phyloP scores from a whole-genome alignment of 1,140 invertebrate species.

The Lysiphlebus fabarum region DNA sequence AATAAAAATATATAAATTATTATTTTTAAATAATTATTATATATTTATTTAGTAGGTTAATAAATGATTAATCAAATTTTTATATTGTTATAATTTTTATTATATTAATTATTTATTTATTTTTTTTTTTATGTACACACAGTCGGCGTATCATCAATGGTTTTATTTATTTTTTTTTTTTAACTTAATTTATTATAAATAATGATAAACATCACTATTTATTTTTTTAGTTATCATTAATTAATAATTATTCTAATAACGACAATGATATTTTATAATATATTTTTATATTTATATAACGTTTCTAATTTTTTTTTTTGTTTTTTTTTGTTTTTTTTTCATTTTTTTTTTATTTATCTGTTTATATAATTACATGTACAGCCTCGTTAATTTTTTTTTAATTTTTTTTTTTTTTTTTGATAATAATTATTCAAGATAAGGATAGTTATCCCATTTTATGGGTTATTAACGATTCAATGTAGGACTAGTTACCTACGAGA shows the following conservation, averaged over 20 bases:
- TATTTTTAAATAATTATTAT: no score
- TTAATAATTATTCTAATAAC: conserved; percentile 25
- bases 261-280: conserved; percentile 18
- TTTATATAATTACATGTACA: conserved; percentile 51
- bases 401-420: conserved; percentile 3
- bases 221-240: conserved; percentile 26
- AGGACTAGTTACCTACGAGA: conserved; percentile 22
- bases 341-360: conserved; percentile 38
- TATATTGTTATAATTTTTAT: conserved; percentile 8
- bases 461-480: conserved; percentile 6
- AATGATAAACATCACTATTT: conserved; percentile 32
- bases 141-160: not conserved
- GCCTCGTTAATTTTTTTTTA: conserved; percentile 25
- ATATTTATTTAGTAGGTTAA: not conserved
- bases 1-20: not conserved
- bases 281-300: conserved; percentile 19
- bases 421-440: conserved; percentile 21
- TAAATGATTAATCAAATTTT: not conserved
- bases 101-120: conserved; percentile 15
- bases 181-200: conserved; percentile 13
- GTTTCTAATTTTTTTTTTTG: conserved; percentile 33
- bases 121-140: conserved; percentile 6
- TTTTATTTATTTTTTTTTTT: not conserved
- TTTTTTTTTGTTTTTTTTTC: conserved; percentile 32
- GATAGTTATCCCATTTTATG: conserved; percentile 8